Evolutionary conservation across 2,797 vertebrate species (phyloP), one percentile per base, ranked within the genome.

Genomic region (Micromesistius poutassou): DNA sequence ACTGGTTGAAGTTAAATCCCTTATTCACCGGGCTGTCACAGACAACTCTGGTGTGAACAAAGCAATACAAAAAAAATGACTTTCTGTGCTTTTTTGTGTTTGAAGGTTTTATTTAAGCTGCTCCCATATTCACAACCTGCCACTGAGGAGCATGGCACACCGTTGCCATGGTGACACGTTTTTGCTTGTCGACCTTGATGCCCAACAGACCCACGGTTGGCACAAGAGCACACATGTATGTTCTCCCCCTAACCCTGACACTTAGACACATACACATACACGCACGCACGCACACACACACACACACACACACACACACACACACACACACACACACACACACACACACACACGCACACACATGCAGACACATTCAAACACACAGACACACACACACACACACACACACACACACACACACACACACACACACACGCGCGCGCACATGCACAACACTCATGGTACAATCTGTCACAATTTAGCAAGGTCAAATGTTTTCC

Each of bases 381-480:
- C 75, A 71, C 75, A 76, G 36, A 76, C 36, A 22, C 75, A 71
- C 74, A 74, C 35, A 82, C 72, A 74, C 77, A 42, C 77, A 78
- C 77, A 73, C 76, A 77, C 66, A 76, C 66, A 78, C 16, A 81
- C 78, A 79, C 79, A 82, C 70, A 74, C 79, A 73, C 76, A 70
- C 72, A 70, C 71, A 46, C 75, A 70, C 74, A 73, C 74, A 68
- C 74, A 74, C n/a, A 81, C 72, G 42, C 25, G 28, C 35, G 38
- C 66, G 38, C 75, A 76, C 36, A 30, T 55, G 38, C 62, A 72
- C 68, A 76, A 80, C 78, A 87, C 83, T 80, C 84, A 80, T 70
- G 78, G 75, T 82, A 79, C 80, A 76, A 87, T 90, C 87, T 89
- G 83, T 84, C 85, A 88, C 82, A 88, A 89, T 85, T 87, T 94